Percentiles rank a stretch among this genome's conserved stretches.
Conservation (phyloP, 1,140 invertebrate species). For the Bombus impatiens region DNA sequence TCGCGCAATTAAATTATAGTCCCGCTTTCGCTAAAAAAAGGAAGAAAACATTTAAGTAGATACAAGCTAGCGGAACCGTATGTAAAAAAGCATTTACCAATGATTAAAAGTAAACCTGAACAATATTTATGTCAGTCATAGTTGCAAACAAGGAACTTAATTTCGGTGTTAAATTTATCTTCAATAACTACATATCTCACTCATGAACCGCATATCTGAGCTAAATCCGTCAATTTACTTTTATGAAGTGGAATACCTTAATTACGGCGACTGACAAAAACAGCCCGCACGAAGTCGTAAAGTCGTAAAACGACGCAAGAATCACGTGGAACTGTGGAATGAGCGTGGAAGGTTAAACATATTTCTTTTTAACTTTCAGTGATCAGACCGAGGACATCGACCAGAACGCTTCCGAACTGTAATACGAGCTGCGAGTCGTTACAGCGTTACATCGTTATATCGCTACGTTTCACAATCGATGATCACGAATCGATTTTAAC, state of each 20-base stretch:
- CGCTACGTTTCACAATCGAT: neutral
- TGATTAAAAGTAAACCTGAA: neutral
- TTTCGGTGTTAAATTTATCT: neutral
- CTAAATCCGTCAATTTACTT: neutral
- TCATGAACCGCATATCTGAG: neutral
- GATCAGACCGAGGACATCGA: constrained; percentile 32
- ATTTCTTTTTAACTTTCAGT: constrained; percentile 43
- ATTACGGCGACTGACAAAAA: neutral
- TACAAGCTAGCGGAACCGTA: neutral
- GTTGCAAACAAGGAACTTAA: neutral
- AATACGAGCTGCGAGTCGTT: neutral
- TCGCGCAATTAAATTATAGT: neutral
- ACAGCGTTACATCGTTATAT: neutral
- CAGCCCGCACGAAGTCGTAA: neutral
- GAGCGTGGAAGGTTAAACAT: constrained; percentile 13
- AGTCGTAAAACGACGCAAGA: neutral
- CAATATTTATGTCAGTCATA: neutral
- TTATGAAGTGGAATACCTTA: neutral
- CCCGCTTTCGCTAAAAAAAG: neutral
- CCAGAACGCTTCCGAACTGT: constrained; percentile 4
- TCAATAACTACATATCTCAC: neutral
- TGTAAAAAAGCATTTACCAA: neutral
- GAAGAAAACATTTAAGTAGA: neutral
- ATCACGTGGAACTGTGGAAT: constrained; percentile 15
- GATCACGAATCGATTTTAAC: neutral